Evolutionary conservation across 2,113 vertebrate genomes (phyloP), one percentile per base, ranked within the genome.

Genomic region (Muntiacus muntjak): DNA sequence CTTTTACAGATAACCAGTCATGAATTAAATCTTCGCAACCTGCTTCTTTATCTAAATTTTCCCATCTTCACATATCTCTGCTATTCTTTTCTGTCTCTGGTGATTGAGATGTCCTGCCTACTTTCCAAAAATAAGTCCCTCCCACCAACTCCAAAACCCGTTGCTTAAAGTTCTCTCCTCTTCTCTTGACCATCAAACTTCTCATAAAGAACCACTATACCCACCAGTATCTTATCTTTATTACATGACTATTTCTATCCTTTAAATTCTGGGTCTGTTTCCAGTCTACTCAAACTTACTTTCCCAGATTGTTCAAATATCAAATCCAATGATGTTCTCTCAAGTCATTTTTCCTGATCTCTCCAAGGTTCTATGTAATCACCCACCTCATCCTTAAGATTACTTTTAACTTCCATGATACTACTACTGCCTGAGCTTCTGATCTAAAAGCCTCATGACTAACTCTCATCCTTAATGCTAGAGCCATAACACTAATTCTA

Each of bases 251-350:
- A 86, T 74, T 92, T 9, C 71, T 85, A 74, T 23, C n/a, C 36
- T 71, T 92, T 95, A 89, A 92, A 62, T 54, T 92, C 47, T 52
- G 16, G 8, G 33, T 92, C 17, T 82, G 10, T n/a, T 92, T 89
- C 62, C 43, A 87, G 21, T 76, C 43, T 93, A 95, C n/a, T 85
- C 71, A 95, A 87, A 92, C 71, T 82, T 79, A 88, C 45, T 87
- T 90, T 93, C 36, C 95, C 40, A 83, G 45, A 95, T 95, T 45
- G 40, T 11, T 81, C 55, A 94, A 94, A 54, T 86, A 89, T 71
- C 30, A 91, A 94, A 87, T 62, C n/a, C 82, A 92, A 16, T 79
- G 21, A 43, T 50, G 81, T 62, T 64, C 76, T 89, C 58, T 93
- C 52, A 74, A 88, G 62, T 74, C n/a, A 74, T 88, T 89, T 36